Conservation (phyloP, 2,888 invertebrate genomes). For the Philereme transversata region DNA sequence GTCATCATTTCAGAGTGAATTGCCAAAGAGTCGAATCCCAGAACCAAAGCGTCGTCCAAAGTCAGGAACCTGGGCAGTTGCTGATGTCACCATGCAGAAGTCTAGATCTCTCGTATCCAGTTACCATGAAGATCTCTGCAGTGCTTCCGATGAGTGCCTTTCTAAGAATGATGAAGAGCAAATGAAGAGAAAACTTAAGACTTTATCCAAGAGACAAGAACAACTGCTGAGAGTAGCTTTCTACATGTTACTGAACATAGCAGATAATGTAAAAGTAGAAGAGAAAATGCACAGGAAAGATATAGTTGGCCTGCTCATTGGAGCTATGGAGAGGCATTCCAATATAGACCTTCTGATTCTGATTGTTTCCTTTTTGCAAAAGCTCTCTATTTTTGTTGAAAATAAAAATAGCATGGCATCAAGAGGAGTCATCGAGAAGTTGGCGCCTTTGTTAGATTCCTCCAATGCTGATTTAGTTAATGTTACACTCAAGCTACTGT, state of each 20-base stretch:
- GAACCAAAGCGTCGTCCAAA: slow-evolving; percentile 89
- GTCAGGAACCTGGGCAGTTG: slow-evolving; percentile 88
- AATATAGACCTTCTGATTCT: slow-evolving; percentile 95
- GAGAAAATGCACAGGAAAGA: slow-evolving; percentile 98
- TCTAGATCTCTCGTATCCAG: slow-evolving; percentile 86
- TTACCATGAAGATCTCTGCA: slow-evolving; percentile 87
- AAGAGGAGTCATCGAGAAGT: slow-evolving; percentile 91
- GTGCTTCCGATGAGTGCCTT: slow-evolving; percentile 73
- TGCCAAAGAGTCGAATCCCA: slow-evolving; percentile 88
- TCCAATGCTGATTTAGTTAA: slow-evolving; percentile 89
- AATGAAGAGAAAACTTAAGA: slow-evolving; percentile 89
- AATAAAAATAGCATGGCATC: slow-evolving; percentile 97
- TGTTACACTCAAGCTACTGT: slow-evolving; percentile 93
- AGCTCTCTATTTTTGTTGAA: slow-evolving; percentile 96
- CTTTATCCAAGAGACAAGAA: slow-evolving; percentile 96
- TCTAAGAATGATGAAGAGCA: slow-evolving; percentile 89
- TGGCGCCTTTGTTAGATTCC: slow-evolving; percentile 90
- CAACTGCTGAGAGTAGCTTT: slow-evolving; percentile 95
- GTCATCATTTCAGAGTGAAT: slow-evolving; percentile 78
- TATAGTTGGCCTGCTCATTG: slow-evolving; percentile 93
- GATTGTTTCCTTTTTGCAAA: slow-evolving; percentile 96
- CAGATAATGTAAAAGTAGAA: slow-evolving; percentile 97
- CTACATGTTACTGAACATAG: slow-evolving; percentile 96
- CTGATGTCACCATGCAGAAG: slow-evolving; percentile 81
- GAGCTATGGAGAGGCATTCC: slow-evolving; percentile 92